Conservation (phyloP, 2,797 vertebrate genomes). For the Moxostoma hubbsi region DNA sequence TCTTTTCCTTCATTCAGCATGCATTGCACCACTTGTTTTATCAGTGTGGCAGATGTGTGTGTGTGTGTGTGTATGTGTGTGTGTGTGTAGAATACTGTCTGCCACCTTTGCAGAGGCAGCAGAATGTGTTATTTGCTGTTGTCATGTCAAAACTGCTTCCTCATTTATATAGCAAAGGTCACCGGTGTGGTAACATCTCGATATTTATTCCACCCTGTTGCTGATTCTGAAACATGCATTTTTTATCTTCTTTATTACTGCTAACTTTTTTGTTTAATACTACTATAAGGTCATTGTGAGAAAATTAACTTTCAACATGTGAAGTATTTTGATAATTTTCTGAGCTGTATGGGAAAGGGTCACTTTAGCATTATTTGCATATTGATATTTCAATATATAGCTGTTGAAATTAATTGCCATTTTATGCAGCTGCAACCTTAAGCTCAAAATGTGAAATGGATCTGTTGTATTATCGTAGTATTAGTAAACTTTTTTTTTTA, state of each 20-base stretch:
- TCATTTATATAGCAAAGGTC: slow-evolving; percentile 33
- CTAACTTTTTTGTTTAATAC: slow-evolving; percentile 32
- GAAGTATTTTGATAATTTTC: slow-evolving; percentile 15
- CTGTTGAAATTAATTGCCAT: neutral
- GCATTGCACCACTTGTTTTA: slow-evolving; percentile 44
- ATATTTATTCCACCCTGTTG: slow-evolving; percentile 48
- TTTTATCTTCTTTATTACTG: slow-evolving; percentile 14
- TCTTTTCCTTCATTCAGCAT: slow-evolving; percentile 35
- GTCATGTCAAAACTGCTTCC: slow-evolving; percentile 5
- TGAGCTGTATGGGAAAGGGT: neutral
- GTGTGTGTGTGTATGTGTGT: neutral
- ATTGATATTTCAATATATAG: neutral
- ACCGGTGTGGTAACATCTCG: slow-evolving; percentile 9
- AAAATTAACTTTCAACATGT: slow-evolving; percentile 24
- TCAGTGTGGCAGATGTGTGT: slow-evolving; percentile 14
- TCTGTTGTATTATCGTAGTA: neutral
- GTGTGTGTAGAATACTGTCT: slow-evolving; percentile 15
- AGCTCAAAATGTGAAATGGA: neutral
- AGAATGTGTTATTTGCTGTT: slow-evolving; percentile 47
- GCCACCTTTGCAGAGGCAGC: slow-evolving; percentile 38
- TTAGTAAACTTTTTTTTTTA: neutral
- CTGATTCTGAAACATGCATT: slow-evolving; percentile 49
- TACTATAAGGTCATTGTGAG: slow-evolving; percentile 29
- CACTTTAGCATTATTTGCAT: neutral
- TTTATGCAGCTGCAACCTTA: neutral